Evolutionary conservation across 2,888 invertebrate species (phyloP), one percentile per base, ranked within the genome.

Genomic region (Plemyria rubiginata): DNA sequence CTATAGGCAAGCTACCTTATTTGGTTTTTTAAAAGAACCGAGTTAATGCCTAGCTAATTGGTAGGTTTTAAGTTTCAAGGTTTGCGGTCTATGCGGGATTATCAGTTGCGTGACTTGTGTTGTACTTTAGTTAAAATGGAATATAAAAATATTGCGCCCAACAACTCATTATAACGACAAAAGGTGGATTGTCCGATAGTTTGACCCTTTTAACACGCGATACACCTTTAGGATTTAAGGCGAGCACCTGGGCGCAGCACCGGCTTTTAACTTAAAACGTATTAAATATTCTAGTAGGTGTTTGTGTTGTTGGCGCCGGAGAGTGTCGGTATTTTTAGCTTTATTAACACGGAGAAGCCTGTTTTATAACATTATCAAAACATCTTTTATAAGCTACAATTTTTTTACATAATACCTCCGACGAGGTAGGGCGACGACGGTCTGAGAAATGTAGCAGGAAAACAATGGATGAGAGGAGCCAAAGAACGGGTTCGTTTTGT

Each of bases 101-200:
- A 67, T 69, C 64, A 62, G 63, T 74, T 71, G 79, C 79, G 80
- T 80, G 79, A 76, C 79, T 70, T 64, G 63, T 70, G 70, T 70
- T 71, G 13, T 59, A 62, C 54, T 28, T 48, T 13, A 48, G 36
- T 60, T 57, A 52, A 29, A 65, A 70, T 64, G 63, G 60, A 64
- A 56, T 65, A 72, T 65, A 66, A 72, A 66, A 74, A 72, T 70
- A 70, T 70, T 62, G 60, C 64, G 71, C 72, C 68, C 68, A 71
- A 74, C 68, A 70, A 64, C 70, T 66, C 56, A 60, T 59, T 72
- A 51, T 65, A 58, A 64, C 74, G 70, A 71, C 77, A 72, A 71
- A 60, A 29, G 62, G 50, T 67, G 65, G 62, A 70, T 67, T 53
- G 66, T 65, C 70, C 56, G 59, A 72, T 71, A 71, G 51, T 66